A percentile compares a stretch with the other conserved stretches of the same genome.
Evolutionary conservation across 2,113 vertebrate species (phyloP).

Genomic region (Psittacula cyanocephala): DNA sequence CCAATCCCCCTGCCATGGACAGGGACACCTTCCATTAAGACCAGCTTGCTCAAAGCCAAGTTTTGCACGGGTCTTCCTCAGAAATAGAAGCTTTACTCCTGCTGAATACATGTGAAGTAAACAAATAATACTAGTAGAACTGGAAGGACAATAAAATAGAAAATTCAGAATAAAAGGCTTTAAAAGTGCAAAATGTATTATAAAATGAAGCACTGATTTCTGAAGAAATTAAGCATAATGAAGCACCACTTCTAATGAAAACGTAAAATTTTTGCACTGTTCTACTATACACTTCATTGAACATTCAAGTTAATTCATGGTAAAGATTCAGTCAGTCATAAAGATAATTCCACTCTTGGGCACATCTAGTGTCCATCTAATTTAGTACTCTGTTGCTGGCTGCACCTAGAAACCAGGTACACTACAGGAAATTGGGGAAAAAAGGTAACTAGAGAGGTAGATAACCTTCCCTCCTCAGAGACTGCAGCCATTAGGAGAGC

Average conservation of each 20-base stretch:
- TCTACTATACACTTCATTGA: neutral
- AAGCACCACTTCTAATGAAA: neutral
- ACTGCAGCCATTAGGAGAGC: neutral
- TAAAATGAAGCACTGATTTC: neutral
- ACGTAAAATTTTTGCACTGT: neutral
- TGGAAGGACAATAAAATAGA: neutral
- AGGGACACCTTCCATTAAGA: neutral
- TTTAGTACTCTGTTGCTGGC: neutral
- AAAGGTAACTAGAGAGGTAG: neutral
- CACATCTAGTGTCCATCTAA: neutral
- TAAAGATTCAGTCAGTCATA: neutral
- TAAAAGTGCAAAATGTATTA: neutral
- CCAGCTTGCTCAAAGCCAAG: neutral
- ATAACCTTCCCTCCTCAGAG: neutral
- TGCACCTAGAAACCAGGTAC: neutral
- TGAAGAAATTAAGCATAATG: neutral
- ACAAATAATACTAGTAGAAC: neutral
- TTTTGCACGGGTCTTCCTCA: neutral
- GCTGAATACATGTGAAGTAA: neutral
- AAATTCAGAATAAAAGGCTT: neutral
- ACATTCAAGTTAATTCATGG: neutral
- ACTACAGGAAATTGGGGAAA: neutral
- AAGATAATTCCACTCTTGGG: neutral
- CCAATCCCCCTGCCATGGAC: neutral
- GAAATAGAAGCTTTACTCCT: neutral